phyloP scores from a whole-genome alignment of 2,797 vertebrate genomes.

The Fistularia commersonii region DNA sequence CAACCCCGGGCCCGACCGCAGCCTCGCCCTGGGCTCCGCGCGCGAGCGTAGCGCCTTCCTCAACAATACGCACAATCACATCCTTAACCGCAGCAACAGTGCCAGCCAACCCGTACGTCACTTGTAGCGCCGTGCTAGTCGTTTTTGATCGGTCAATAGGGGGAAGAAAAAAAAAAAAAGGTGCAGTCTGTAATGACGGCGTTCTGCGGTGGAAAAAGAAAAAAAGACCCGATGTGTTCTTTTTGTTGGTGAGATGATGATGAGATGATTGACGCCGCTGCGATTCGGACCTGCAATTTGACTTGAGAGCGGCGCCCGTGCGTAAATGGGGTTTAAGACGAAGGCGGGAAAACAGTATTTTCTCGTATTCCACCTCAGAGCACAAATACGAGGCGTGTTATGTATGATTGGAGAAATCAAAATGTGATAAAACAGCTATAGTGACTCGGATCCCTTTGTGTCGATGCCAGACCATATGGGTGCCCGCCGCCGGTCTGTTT shows the following conservation, averaged over 20 bases:
- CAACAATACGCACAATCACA: constrained; percentile 58
- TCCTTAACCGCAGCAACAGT: constrained; percentile 46
- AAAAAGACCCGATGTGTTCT: neutral
- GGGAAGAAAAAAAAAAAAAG: no score
- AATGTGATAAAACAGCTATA: no score
- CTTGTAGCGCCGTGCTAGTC: neutral
- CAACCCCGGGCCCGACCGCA: constrained; percentile 44
- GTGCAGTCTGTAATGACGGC: constrained; percentile 53
- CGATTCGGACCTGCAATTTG: no score
- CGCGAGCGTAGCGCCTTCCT: constrained; percentile 50
- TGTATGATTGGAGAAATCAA: no score
- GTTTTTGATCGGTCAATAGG: constrained; percentile 5
- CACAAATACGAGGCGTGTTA: no score
- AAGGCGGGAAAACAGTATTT: no score
- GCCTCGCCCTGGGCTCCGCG: constrained; percentile 34
- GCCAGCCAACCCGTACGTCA: constrained; percentile 63
- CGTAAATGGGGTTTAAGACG: no score
- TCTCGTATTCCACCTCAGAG: no score
- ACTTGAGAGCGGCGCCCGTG: no score
- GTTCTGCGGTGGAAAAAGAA: neutral
- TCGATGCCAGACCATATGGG: no score
- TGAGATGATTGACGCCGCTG: no score
- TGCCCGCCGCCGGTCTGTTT: neutral
- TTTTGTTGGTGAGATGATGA: neutral
- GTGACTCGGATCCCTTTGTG: no score